phyloP scores from a whole-genome alignment of 2,797 vertebrate genomes.

The Microchirus variegatus region DNA sequence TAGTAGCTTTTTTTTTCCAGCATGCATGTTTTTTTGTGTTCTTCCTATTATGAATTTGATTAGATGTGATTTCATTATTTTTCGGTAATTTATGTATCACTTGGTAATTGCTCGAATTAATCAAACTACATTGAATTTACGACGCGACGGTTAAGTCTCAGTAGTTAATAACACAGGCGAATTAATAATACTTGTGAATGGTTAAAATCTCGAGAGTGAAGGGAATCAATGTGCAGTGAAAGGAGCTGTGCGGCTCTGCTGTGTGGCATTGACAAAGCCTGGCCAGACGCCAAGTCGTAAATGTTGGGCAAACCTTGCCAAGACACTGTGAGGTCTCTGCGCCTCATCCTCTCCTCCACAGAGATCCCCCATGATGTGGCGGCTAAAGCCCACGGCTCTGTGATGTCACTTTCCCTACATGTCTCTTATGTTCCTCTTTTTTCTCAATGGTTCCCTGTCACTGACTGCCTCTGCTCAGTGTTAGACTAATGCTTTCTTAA shows the following conservation, averaged over 20 bases:
- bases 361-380: conserved; percentile 33
- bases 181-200: conserved; percentile 1
- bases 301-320: conserved; percentile 54
- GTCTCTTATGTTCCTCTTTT: conserved; percentile 35
- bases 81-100: background rate
- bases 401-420: conserved; percentile 60
- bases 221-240: conserved; percentile 1
- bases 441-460: conserved; percentile 66
- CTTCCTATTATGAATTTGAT: background rate
- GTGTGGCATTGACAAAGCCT: conserved; percentile 34
- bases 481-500: conserved; percentile 71
- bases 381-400: conserved; percentile 44
- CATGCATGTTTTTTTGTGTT: background rate
- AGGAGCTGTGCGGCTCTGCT: conserved; percentile 30
- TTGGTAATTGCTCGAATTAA: conserved; percentile 20
- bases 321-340: conserved; percentile 60
- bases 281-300: conserved; percentile 37
- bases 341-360: conserved; percentile 25
- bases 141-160: background rate
- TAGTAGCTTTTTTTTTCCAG: background rate
- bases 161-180: conserved; percentile 9
- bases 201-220: conserved; percentile 3
- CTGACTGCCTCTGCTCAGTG: conserved; percentile 48
- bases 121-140: conserved; percentile 29
- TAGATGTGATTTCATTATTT: background rate